phyloP scores from a whole-genome alignment of 2,888 invertebrate genomes.

The Pedicia rivosa region DNA sequence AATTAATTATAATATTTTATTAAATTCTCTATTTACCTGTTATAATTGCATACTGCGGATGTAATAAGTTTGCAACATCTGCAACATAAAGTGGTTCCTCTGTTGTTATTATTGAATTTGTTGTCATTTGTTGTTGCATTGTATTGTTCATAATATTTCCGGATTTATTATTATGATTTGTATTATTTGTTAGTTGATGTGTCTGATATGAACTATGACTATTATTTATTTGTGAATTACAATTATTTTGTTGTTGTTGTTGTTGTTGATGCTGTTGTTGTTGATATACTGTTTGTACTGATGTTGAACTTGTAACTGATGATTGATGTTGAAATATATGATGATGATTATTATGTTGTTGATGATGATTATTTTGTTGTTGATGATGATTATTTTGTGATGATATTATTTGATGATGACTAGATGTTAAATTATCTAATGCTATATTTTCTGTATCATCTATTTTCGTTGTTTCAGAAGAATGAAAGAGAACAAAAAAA shows the following conservation, averaged over 20 bases:
- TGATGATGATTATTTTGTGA: too few species aligned
- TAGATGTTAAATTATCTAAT: too few species aligned
- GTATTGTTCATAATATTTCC: not conserved
- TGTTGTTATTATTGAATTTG: constrained; percentile 19
- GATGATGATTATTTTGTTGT: too few species aligned
- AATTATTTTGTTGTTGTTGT: constrained; percentile 1
- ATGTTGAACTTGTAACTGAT: constrained; percentile 26
- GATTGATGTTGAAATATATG: constrained; percentile 29
- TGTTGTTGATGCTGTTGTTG: constrained; percentile 16
- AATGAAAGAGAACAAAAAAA: too few species aligned
- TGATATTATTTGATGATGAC: too few species aligned
- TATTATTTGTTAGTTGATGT: not conserved
- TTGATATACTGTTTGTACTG: constrained; percentile 27
- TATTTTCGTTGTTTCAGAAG: too few species aligned
- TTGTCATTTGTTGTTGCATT: constrained; percentile 15
- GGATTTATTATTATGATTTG: not conserved
- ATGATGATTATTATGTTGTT: constrained; percentile 16
- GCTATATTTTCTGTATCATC: too few species aligned
- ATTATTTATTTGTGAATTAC: not conserved
- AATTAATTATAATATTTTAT: not conserved
- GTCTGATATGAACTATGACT: not conserved
- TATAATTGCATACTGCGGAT: constrained; percentile 78
- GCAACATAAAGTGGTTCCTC: constrained; percentile 26
- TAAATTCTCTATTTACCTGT: constrained; percentile 39
- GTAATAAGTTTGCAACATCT: constrained; percentile 72